phyloP scores from a whole-genome alignment of 2,888 invertebrate genomes.

The Ellobium chinense region DNA sequence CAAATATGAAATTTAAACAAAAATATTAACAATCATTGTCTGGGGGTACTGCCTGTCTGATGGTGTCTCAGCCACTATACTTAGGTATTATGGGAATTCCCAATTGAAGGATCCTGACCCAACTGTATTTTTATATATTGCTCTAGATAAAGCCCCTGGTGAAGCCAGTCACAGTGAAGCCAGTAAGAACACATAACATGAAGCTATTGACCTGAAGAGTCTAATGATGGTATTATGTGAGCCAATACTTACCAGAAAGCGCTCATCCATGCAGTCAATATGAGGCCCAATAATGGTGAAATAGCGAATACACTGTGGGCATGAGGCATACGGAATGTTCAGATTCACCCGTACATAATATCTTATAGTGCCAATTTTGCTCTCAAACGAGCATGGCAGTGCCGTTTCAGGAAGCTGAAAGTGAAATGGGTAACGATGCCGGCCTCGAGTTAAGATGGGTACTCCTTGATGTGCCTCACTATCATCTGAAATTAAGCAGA shows the following conservation, averaged over 20 bases:
- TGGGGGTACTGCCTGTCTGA: too few relatives aligned
- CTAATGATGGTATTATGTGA: too few relatives aligned
- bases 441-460: slow-evolving; percentile 85
- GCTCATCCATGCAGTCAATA: slow-evolving; percentile 89
- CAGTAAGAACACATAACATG: background rate
- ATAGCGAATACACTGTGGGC: slow-evolving; percentile 89
- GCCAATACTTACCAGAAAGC: slow-evolving; percentile 84
- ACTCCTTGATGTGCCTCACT: slow-evolving; percentile 71
- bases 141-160: too few relatives aligned
- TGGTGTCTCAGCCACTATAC: too few relatives aligned
- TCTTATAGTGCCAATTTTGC: slow-evolving; percentile 86
- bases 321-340: slow-evolving; percentile 88
- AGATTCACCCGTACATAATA: slow-evolving; percentile 84
- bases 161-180: too few relatives aligned
- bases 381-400: slow-evolving; percentile 88
- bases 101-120: too few relatives aligned
- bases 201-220: too few relatives aligned
- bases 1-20: too few relatives aligned
- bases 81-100: too few relatives aligned
- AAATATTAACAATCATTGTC: too few relatives aligned
- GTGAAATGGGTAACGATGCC: slow-evolving; percentile 86
- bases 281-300: slow-evolving; percentile 89
- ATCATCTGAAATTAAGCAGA: slow-evolving; percentile 71
- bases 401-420: slow-evolving; percentile 87
- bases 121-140: too few relatives aligned